phyloP scores from a whole-genome alignment of 2,888 invertebrate genomes.

The Drosophila atripex region DNA sequence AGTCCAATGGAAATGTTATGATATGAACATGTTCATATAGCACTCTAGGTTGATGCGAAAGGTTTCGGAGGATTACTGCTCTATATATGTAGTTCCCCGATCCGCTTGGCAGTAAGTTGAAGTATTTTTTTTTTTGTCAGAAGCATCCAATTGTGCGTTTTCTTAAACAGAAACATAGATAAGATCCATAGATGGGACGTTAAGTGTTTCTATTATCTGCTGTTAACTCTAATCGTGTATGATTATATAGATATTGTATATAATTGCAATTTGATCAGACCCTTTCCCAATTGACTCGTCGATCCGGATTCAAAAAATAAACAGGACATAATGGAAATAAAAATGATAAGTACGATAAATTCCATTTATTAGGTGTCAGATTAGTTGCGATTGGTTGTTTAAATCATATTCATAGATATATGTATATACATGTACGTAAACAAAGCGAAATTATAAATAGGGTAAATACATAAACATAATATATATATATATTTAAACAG shows the following conservation, averaged over 20 bases:
- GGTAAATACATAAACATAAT: slow-evolving; percentile 46
- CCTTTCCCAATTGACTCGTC: slow-evolving; percentile 59
- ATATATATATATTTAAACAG: slow-evolving; percentile 43
- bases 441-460: slow-evolving; percentile 66
- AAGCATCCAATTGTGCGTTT: slow-evolving; percentile 22
- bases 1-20: slow-evolving; percentile 70
- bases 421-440: slow-evolving; percentile 67
- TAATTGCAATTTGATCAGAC: slow-evolving; percentile 45
- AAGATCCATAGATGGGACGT: slow-evolving; percentile 51
- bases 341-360: slow-evolving; percentile 52
- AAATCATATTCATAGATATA: slow-evolving; percentile 57
- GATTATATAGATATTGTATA: slow-evolving; percentile 27
- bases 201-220: slow-evolving; percentile 26
- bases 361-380: slow-evolving; percentile 73
- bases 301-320: background rate
- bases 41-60: slow-evolving; percentile 28
- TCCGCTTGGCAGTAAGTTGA: slow-evolving; percentile 40
- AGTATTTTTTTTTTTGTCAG: slow-evolving; percentile 6
- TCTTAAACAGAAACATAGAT: slow-evolving; percentile 9
- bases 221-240: slow-evolving; percentile 27
- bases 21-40: slow-evolving; percentile 62
- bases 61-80: slow-evolving; percentile 8
- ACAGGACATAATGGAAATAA: slow-evolving; percentile 11
- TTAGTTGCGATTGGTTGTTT: slow-evolving; percentile 52
- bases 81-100: slow-evolving; percentile 1